These are phyloP conservation scores for Rynchops niger DNA, from an alignment of 2,113 vertebrate species.

Conservation along the genomic window DNA sequence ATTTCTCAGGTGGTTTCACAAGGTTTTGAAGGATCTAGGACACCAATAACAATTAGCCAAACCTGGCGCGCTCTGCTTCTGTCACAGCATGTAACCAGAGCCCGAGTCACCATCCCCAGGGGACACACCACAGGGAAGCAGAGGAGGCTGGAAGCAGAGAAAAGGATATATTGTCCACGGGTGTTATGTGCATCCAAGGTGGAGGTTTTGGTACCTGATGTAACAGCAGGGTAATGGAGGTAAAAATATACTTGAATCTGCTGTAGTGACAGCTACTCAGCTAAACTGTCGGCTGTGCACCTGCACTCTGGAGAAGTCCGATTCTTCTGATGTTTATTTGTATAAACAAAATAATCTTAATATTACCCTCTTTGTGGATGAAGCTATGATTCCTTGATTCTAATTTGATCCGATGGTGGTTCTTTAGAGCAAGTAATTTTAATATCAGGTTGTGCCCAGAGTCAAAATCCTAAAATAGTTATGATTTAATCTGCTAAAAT, in stretches of 20 bases:
- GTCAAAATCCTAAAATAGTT: slow-evolving; percentile 27
- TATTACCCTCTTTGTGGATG: neutral
- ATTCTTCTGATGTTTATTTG: neutral
- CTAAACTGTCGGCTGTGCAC: neutral
- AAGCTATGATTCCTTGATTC: neutral
- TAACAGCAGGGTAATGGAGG: neutral
- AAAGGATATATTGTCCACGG: rapidly evolving
- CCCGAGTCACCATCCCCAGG: neutral
- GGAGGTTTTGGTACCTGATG: neutral
- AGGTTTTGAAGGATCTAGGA: neutral
- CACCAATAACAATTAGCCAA: neutral
- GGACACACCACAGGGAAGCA: neutral
- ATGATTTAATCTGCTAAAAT: slow-evolving; percentile 4
- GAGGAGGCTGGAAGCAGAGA: neutral
- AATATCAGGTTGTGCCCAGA: neutral
- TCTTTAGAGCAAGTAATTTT: neutral
- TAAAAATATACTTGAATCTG: neutral
- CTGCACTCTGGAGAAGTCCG: too few relatives aligned
- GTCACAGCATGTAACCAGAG: rapidly evolving
- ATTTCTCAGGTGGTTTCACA: neutral
- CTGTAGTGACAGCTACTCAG: neutral
- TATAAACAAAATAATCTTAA: neutral
- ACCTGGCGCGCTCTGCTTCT: rapidly evolving
- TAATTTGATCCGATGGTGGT: neutral
- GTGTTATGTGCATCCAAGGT: neutral